A percentile compares a stretch with the other conserved stretches of the same genome.
Evolutionary conservation across 2,113 vertebrate genomes (phyloP).

Genomic region (Platysternon megacephalum): DNA sequence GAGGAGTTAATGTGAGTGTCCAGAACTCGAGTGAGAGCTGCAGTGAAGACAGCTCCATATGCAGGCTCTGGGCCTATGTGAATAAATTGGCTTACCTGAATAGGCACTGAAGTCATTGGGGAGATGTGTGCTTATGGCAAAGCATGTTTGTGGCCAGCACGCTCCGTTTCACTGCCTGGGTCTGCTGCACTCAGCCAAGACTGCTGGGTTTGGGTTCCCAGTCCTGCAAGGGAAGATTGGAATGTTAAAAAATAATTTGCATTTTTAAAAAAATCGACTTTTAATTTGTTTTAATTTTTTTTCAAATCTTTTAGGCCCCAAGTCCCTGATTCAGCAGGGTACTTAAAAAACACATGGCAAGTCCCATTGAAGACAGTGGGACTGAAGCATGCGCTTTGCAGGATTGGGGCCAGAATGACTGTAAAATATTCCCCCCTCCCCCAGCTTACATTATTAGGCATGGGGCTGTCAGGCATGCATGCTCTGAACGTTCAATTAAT

Average conservation of each 20-base stretch:
- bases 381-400: not conserved
- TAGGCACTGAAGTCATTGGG: not conserved
- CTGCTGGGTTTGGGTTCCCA: not conserved
- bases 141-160: not conserved
- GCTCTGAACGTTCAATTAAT: constrained; percentile 58
- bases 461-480: constrained; percentile 1
- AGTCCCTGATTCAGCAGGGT: not conserved
- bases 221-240: not conserved
- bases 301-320: not conserved
- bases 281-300: too few species aligned
- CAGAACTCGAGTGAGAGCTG: not conserved
- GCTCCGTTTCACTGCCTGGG: not conserved
- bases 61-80: not conserved
- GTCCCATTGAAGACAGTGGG: not conserved
- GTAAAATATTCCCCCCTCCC: not conserved
- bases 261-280: not conserved
- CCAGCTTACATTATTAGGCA: not conserved
- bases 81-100: not conserved
- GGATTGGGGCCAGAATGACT: not conserved
- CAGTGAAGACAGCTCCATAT: not conserved
- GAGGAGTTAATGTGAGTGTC: not conserved
- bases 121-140: not conserved
- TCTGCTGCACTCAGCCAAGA: not conserved
- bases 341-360: not conserved
- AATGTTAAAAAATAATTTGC: not conserved